Evolutionary conservation across 2,888 invertebrate genomes (phyloP).

Genomic region (Cylindroiulus punctatus): DNA sequence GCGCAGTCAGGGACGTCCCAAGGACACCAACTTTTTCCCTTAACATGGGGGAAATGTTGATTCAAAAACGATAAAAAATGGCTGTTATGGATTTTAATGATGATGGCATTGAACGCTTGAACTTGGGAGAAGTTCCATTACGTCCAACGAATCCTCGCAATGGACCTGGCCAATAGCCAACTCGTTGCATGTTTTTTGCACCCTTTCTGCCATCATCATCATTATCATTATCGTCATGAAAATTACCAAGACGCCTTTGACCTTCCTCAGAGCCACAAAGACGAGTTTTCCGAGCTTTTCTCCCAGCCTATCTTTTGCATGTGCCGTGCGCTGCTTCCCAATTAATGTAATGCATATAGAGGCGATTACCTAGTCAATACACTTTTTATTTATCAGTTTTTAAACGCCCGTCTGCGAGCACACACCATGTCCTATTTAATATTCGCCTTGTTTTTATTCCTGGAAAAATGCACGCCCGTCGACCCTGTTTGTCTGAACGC

Average conservation of each 20-base stretch:
- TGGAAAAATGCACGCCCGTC: not conserved
- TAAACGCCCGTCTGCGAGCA: not conserved
- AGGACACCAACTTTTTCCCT: not conserved
- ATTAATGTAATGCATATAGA: not conserved
- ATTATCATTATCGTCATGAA: conserved; percentile 42
- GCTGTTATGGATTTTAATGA: conserved; percentile 42
- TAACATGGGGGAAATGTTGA: not conserved
- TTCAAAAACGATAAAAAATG: not conserved
- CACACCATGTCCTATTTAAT: conserved; percentile 24
- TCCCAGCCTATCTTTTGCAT: not conserved
- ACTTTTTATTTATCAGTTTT: conserved; percentile 20
- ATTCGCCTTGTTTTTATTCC: not conserved
- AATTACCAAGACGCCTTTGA: conserved; percentile 15
- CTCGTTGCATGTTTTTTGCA: not conserved
- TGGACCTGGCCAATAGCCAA: conserved; percentile 29
- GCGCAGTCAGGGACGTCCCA: not conserved
- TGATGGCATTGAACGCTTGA: conserved; percentile 29
- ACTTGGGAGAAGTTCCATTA: conserved; percentile 19
- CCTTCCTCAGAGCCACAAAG: conserved; percentile 34
- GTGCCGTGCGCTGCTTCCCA: not conserved
- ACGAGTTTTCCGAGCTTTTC: not conserved
- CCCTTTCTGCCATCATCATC: conserved; percentile 15
- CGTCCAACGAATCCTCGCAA: not conserved
- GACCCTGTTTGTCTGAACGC: not conserved
- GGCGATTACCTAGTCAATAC: not conserved